Conservation (phyloP, 2,113 vertebrate species). For the Platysteira castanea region DNA sequence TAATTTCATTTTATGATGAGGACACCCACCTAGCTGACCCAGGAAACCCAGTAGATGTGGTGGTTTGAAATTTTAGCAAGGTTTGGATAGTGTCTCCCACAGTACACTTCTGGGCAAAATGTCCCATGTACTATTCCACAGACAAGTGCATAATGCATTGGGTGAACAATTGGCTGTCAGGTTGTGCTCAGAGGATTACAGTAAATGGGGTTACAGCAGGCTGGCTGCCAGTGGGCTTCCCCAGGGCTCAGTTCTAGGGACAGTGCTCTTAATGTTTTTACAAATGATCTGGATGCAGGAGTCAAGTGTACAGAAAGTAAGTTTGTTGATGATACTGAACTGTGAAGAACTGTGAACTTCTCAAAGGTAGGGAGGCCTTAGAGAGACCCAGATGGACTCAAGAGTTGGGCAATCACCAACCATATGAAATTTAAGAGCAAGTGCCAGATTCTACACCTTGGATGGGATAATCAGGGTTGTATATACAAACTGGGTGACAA, state of each 20-base stretch:
- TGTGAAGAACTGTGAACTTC: not conserved
- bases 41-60: not conserved
- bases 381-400: not conserved
- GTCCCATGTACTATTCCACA: not conserved
- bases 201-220: not conserved
- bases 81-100: not conserved
- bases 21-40: not conserved
- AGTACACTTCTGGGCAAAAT: not conserved
- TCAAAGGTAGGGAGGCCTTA: not conserved
- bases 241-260: not conserved
- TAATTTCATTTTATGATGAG: not conserved
- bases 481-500: not conserved
- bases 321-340: not conserved
- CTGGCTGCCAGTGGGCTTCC: not conserved
- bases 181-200: not conserved
- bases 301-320: not conserved
- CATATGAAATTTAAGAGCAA: not conserved
- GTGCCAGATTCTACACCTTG: not conserved
- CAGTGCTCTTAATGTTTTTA: not conserved
- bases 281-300: not conserved
- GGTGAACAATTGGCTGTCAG: not conserved
- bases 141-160: not conserved
- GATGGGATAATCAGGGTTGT: not conserved
- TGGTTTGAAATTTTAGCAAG: not conserved
- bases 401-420: not conserved